phyloP scores from a whole-genome alignment of 2,888 invertebrate genomes.

The Eupithecia centaureata region DNA sequence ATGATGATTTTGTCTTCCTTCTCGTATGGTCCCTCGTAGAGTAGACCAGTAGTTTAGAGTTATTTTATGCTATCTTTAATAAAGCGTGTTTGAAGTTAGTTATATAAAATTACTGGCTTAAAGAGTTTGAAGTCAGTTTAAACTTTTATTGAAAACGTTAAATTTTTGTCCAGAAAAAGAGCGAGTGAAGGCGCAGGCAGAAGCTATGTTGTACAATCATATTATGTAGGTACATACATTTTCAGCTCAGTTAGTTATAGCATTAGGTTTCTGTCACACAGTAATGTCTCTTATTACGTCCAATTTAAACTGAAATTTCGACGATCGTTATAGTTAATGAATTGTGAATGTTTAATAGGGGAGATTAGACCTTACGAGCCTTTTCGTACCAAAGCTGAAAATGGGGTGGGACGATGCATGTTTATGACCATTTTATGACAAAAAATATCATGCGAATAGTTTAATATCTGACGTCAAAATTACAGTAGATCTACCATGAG shows the following conservation, averaged over 20 bases:
- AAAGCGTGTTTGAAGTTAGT: too few relatives aligned
- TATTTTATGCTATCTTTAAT: too few relatives aligned
- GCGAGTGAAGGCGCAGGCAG: background rate
- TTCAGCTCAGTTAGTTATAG: background rate
- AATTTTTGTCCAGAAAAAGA: background rate
- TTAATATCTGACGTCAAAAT: too few relatives aligned
- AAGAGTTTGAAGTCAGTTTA: too few relatives aligned
- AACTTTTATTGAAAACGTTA: too few relatives aligned
- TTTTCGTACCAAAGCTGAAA: background rate
- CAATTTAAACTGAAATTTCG: slow-evolving; percentile 32
- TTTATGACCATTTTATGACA: background rate
- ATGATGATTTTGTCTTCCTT: too few relatives aligned
- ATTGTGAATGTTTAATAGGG: slow-evolving; percentile 36
- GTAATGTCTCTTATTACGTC: slow-evolving; percentile 16
- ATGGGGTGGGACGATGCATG: background rate
- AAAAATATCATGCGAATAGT: background rate
- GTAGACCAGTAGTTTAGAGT: too few relatives aligned
- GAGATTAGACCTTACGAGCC: slow-evolving; percentile 29
- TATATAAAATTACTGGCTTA: too few relatives aligned
- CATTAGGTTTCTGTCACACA: slow-evolving; percentile 8
- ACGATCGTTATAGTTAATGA: slow-evolving; percentile 27
- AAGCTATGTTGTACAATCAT: background rate
- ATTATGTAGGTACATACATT: too few relatives aligned
- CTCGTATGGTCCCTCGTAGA: too few relatives aligned
- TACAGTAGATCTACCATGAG: too few relatives aligned